Evolutionary conservation across 1,140 invertebrate genomes (phyloP), one percentile per base, ranked within the genome.

Genomic region (Sitobion miscanthi): DNA sequence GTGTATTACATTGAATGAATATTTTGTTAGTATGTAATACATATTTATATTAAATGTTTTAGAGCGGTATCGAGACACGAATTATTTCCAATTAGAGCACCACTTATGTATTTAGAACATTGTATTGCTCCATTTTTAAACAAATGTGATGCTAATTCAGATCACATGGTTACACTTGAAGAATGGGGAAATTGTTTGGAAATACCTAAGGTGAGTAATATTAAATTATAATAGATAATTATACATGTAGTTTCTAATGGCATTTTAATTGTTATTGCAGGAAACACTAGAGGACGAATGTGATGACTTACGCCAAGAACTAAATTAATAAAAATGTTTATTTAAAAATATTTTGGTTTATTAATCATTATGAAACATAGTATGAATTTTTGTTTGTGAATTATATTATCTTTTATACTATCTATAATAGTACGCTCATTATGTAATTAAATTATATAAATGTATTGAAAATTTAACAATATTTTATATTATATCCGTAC

Each of bases 71-170:
- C 98, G 9, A 97, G 98, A 69, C 98, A 99, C 95, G 98, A 99
- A 95, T 96, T 99, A 92, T 99, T 99, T 96, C 98, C 98, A 30
- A 98, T 99, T 94, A 96, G 98, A 85, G 98, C 98, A 57, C 98
- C 98, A 0, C 96, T 99, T 57, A 97, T 99, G 96, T 97, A 98
- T 35, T 96, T 99, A 95, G 98, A 99, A 95, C 98, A 99, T 94
- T 98, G 98, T 95, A 99, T 99, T 95, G 98, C 98, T 86, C 98
- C 98, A n/a, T 99, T 99, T 96, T 96, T 99, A 54, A 97, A 99
- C 95, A 96, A 96, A 8, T 99, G 98, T 95, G 98, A 99, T 95
- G 95, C 95, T 21, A 96, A 99, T 95, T 96, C 97, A 94, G 97
- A 99, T 95, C 98, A 99, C 95, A 97, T 97, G 95, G 98, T 99